Percentiles rank a stretch among this genome's conserved stretches.
Conservation (phyloP, 2,797 vertebrate genomes). For the Poecilia picta region DNA sequence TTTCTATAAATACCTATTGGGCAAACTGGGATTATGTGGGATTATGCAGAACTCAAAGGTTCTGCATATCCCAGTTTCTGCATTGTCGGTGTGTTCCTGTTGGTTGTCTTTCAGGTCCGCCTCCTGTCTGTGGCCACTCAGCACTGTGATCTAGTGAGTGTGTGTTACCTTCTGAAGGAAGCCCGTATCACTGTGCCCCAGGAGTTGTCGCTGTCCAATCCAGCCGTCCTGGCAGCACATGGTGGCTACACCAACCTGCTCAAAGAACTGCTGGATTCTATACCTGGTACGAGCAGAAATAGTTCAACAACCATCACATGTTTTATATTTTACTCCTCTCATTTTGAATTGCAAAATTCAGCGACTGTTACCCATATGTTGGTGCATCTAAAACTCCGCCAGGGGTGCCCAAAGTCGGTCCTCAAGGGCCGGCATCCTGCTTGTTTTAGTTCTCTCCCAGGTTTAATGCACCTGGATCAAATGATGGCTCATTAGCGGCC, state of each 20-base stretch:
- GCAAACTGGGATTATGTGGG: neutral
- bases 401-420: too few relatives aligned
- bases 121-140: conserved; percentile 86
- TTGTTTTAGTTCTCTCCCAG: too few relatives aligned
- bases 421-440: too few relatives aligned
- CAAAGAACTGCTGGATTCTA: conserved; percentile 87
- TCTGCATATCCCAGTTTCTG: too few relatives aligned
- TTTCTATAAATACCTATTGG: neutral
- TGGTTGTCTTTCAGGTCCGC: conserved; percentile 71
- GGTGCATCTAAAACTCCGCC: neutral
- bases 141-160: conserved; percentile 84
- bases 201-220: conserved; percentile 86
- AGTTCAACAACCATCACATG: neutral
- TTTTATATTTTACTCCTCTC: neutral
- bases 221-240: conserved; percentile 88
- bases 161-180: conserved; percentile 88
- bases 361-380: neutral
- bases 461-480: too few relatives aligned
- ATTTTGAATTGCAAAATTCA: neutral
- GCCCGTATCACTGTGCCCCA: conserved; percentile 77
- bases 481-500: too few relatives aligned
- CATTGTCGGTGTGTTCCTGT: neutral
- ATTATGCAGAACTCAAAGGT: neutral
- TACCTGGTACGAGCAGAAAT: conserved; percentile 78
- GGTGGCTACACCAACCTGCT: conserved; percentile 84